A percentile compares a stretch with the other conserved stretches of the same genome.
Conservation (phyloP, 1,140 invertebrate genomes). For the Drosophila serrata region DNA sequence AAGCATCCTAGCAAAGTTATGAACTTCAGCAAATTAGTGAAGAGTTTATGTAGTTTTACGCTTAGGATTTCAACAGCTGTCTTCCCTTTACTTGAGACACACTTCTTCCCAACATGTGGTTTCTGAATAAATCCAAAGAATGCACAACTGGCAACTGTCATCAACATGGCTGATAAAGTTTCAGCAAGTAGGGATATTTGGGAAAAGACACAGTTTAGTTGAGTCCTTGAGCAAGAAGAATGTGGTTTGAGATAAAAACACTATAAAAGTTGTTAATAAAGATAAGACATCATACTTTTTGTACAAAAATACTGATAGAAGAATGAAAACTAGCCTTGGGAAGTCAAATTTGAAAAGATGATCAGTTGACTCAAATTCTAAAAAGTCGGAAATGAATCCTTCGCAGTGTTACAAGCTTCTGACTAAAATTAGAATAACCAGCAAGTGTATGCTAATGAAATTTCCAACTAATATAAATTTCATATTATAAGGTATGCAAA, state of each 20-base stretch:
- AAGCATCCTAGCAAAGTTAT: no score
- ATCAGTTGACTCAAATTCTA: no score
- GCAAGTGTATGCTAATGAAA: background rate
- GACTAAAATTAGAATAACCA: no score
- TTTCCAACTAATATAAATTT: background rate
- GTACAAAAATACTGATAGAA: no score
- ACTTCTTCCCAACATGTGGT: conserved; percentile 1
- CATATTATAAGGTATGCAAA: background rate
- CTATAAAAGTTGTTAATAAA: no score
- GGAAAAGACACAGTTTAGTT: background rate
- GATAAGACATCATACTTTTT: no score
- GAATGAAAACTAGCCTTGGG: no score
- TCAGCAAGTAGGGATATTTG: background rate
- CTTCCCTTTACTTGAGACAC: background rate
- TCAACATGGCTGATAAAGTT: conserved; percentile 13
- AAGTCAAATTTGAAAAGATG: no score
- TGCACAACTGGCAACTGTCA: conserved; percentile 20
- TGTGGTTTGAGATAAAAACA: background rate
- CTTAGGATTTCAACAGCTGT: background rate
- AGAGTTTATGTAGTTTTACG: conserved; percentile 8
- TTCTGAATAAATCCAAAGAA: conserved; percentile 17
- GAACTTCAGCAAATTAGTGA: conserved; percentile 7
- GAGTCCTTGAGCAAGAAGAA: background rate
- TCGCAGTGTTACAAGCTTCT: no score
- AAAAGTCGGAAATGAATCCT: no score